Base-by-base conservation (phyloP, 1,140 invertebrate species). In the Rhagoletis zephyria region DNA sequence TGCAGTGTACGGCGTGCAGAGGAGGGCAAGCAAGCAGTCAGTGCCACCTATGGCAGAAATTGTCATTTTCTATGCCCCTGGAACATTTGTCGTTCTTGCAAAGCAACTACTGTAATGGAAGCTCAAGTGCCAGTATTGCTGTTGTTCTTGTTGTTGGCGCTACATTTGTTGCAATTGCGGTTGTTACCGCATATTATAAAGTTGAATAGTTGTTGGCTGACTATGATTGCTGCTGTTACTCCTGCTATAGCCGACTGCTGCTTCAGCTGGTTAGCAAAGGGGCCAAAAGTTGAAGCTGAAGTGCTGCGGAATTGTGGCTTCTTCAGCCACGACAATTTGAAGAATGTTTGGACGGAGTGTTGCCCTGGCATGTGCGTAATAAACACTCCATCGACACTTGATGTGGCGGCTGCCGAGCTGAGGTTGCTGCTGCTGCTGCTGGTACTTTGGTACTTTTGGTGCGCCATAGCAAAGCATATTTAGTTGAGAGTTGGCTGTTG, bases 371-470 rank as follows among this genome's bases (percentile, higher is more conserved):
- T 87, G 87, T 87, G 88, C 87, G 88, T 89, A 88, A 90, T 91
- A 91, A 91, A 91, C 90, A 91, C 90, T 91, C 90, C 87, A 91
- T 91, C 89, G 89, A 88, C 90, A 90, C 88, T 90, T 85, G 85
- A 56, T 85, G 56, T 63, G 30, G 30, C 30, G 30, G 65, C 56
- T 51, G 87, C 59, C 19, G 87, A 45, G 63, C 59, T 14, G 87
- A 45, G 63, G 59, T 65, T 85, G 48, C 12, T 45, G 19, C 42
- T 87, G 40, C 40, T 0, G 19, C 16, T 10, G 48, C 30, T 87
- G 59, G 48, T 5, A 85, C 45, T 85, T 30, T 30, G 30, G 30
- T 30, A 30, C 30, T 30, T 30, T 30, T 30, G 42, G 10, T 51
- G 42, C 4, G 16, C 63, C n/a, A 59, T 19, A 67, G 64, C 12